phyloP scores from a whole-genome alignment of 2,888 invertebrate species.

The Caenorhabditis sulstoni region DNA sequence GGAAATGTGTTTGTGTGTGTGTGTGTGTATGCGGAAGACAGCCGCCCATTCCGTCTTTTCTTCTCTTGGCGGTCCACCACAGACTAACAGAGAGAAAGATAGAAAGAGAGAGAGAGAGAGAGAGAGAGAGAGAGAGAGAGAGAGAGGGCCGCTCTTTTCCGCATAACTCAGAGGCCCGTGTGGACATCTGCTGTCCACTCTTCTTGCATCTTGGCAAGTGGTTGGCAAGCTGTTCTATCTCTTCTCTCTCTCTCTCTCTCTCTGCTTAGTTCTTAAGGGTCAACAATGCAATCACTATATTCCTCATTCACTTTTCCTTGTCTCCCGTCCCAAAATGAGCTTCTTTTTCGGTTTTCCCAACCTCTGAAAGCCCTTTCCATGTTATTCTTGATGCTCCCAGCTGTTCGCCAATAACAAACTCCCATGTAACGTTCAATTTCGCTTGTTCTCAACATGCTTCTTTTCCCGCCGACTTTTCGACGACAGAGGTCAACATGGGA shows the following conservation, averaged over 20 bases:
- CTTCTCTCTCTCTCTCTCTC: conserved; percentile 43
- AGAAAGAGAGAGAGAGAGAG: too few relatives aligned
- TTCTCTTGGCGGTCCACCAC: neutral
- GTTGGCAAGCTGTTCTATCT: conserved; percentile 40
- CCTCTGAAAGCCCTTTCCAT: neutral
- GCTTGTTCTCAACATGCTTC: neutral
- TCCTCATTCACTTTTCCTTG: conserved; percentile 32
- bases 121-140: too few relatives aligned
- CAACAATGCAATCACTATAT: conserved; percentile 44
- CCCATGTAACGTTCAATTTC: conserved; percentile 1
- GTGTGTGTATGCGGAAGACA: conserved; percentile 23
- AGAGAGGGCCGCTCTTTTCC: conserved; percentile 1
- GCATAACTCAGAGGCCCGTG: conserved; percentile 5
- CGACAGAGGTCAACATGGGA: neutral
- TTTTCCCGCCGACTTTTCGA: neutral
- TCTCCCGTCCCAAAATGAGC: too few relatives aligned
- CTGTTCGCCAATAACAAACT: neutral
- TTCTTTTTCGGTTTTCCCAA: conserved; percentile 10
- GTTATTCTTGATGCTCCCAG: neutral
- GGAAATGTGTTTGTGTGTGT: conserved; percentile 14
- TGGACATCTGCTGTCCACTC: neutral
- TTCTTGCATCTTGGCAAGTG: conserved; percentile 1
- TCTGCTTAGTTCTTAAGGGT: conserved; percentile 53
- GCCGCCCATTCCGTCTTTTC: neutral
- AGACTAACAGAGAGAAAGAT: too few relatives aligned